These are phyloP conservation scores for Ivindomyrus marchei DNA, from an alignment of 2,113 vertebrate species.

Conservation along the genomic window DNA sequence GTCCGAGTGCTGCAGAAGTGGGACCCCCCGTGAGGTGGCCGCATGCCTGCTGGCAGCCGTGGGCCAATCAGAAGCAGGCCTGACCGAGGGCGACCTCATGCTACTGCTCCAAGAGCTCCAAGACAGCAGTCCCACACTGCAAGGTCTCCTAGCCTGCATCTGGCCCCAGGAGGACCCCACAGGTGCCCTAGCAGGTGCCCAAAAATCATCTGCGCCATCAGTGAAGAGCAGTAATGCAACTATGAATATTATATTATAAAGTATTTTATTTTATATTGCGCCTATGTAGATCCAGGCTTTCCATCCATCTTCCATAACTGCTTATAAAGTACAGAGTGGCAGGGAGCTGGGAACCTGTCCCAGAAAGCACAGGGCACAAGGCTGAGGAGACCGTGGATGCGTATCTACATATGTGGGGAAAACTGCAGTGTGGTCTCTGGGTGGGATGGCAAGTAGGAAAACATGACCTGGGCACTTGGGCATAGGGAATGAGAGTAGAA, in stretches of 20 bases:
- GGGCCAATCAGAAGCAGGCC: constrained; percentile 50
- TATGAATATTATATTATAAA: neutral
- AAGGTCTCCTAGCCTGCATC: constrained; percentile 51
- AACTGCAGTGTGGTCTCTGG: neutral
- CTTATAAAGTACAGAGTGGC: neutral
- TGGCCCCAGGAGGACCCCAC: constrained; percentile 17
- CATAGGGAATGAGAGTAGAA: neutral
- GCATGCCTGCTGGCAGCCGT: constrained; percentile 57
- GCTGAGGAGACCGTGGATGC: neutral
- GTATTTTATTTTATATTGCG: neutral
- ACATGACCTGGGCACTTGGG: neutral
- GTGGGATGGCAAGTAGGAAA: neutral
- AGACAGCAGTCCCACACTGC: constrained; percentile 47
- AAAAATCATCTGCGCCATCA: neutral
- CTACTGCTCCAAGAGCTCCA: constrained; percentile 58
- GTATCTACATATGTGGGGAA: neutral
- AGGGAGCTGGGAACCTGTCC: neutral
- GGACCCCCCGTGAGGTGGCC: constrained; percentile 46
- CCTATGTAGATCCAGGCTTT: neutral
- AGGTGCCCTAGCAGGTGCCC: neutral
- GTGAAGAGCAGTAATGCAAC: neutral
- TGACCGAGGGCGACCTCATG: constrained; percentile 57
- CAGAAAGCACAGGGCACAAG: neutral
- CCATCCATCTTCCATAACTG: neutral
- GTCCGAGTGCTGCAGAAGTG: constrained; percentile 61